Conservation (phyloP, 2,888 invertebrate species). For the Sisyra terminalis region DNA sequence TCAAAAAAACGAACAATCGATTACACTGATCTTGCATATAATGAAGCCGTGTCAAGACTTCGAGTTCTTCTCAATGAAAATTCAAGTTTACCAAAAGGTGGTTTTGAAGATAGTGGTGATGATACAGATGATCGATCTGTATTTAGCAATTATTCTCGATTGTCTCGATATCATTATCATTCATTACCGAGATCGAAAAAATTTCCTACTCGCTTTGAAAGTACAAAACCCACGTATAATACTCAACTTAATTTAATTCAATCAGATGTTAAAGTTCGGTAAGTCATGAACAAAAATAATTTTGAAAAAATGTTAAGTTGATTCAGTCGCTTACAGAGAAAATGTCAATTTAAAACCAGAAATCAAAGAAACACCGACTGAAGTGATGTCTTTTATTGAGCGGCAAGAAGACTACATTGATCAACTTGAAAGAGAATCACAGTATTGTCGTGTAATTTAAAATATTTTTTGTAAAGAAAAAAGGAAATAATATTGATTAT, state of each 20-base stretch:
- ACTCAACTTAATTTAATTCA: not conserved
- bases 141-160: conserved; percentile 17
- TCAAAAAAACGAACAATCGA: conserved; percentile 18
- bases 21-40: conserved; percentile 70
- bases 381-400: conserved; percentile 65
- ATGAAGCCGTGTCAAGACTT: conserved; percentile 66
- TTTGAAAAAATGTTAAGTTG: conserved; percentile 10
- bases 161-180: conserved; percentile 4
- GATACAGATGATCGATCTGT: conserved; percentile 38
- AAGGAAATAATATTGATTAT: not conserved
- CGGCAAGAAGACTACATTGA: conserved; percentile 79
- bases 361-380: conserved; percentile 35
- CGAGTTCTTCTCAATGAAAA: conserved; percentile 63
- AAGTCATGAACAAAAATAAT: too few relatives aligned
- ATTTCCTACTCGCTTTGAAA: too few relatives aligned
- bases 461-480: not conserved
- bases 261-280: not conserved
- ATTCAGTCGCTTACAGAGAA: conserved; percentile 19
- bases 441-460: conserved; percentile 53
- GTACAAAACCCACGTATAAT: not conserved
- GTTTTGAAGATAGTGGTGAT: conserved; percentile 35
- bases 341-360: conserved; percentile 17
- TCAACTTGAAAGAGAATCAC: conserved; percentile 69
- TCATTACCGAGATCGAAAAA: not conserved
- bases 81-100: conserved; percentile 37